Evolutionary conservation across 2,888 invertebrate genomes (phyloP), one percentile per base, ranked within the genome.

Genomic region (Pheosia gnoma): DNA sequence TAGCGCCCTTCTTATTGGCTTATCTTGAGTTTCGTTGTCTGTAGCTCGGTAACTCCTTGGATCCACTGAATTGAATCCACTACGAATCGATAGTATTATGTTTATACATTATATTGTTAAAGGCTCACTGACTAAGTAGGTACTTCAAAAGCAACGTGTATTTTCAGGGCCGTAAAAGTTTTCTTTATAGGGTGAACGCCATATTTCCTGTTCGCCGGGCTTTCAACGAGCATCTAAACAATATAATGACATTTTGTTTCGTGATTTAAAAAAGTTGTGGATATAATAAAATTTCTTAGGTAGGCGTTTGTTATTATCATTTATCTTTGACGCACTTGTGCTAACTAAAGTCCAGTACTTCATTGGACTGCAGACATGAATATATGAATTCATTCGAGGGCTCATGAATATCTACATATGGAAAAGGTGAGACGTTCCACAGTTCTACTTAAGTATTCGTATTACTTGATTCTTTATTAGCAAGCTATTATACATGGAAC

Each of bases 121-220:
- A 25, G 25, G 25, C 25, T 25, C 25, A 25, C 25, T 25, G 25
- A 25, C 25, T 25, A 25, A 25, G 25, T 25, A 25, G 25, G 25
- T 25, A 25, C 0, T 25, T 25, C 25, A 25, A 25, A 25, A 25
- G 25, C 25, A 25, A 25, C 25, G 25, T 25, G 25, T 25, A 25
- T 25, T 9, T 82, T 80, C 75, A 77, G 73, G 70, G 72, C 76
- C 72, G 66, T 66, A 60, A 72, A 79, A 82, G 71, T 82, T 81
- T 80, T 80, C 77, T 81, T 80, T 71, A 25, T 25, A 25, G 25
- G 25, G 25, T 13, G 70, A 71, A 65, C 68, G 66, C 67, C 68
- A 74, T 75, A 78, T 80, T 82, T 81, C 77, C 78, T 78, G 75
- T 2, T 45, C 10, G 10, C 10, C 45, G 45, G 45, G 10, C 45